Conservation (phyloP, 2,113 vertebrate species). For the Elanoides forficatus region DNA sequence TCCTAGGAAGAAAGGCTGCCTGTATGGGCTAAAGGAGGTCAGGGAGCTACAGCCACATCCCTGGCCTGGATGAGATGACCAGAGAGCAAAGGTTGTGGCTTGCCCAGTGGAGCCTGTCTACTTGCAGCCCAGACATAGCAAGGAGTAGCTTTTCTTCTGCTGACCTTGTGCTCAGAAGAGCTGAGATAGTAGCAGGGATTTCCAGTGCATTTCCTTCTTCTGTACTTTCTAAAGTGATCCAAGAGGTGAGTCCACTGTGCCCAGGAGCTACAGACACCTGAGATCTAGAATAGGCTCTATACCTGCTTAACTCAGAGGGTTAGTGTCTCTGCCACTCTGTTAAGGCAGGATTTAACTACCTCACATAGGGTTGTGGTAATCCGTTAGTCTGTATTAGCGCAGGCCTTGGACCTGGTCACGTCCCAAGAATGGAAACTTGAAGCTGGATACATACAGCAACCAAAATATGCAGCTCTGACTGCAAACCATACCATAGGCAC, state of each 20-base stretch:
- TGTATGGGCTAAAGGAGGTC: background rate
- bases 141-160: background rate
- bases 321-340: background rate
- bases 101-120: background rate
- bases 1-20: background rate
- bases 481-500: background rate
- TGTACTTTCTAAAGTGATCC: background rate
- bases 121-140: background rate
- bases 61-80: background rate
- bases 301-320: background rate
- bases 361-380: background rate
- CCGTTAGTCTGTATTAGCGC: background rate
- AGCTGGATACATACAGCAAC: background rate
- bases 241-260: fast-evolving
- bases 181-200: background rate
- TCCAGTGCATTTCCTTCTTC: background rate
- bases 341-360: background rate
- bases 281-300: background rate
- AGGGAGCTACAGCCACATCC: background rate
- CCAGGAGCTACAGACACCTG: background rate
- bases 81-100: background rate
- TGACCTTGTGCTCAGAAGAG: background rate
- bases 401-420: background rate
- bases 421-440: background rate
- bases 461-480: background rate